Evolutionary conservation across 1,140 invertebrate species (phyloP).

Genomic region (Plectus sambesii): DNA sequence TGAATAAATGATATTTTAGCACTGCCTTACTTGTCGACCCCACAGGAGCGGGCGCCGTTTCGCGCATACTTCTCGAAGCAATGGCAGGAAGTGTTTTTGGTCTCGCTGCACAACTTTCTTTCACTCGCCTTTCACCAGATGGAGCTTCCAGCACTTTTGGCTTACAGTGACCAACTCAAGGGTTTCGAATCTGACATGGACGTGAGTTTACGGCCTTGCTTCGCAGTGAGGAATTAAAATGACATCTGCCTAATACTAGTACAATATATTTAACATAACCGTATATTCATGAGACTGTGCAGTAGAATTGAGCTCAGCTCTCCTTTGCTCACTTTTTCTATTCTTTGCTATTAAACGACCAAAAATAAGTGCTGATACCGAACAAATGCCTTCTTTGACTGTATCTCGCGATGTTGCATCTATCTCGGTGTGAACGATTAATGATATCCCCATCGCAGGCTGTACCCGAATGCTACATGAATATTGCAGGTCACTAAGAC

Average conservation of each 20-base stretch:
- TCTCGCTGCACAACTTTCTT: conserved; percentile 87
- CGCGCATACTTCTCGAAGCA: conserved; percentile 75
- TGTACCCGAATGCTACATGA: too few species aligned
- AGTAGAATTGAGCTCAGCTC: too few species aligned
- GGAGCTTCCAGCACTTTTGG: conserved; percentile 46
- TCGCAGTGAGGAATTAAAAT: too few species aligned
- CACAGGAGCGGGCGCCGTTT: conserved; percentile 76
- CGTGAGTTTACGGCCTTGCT: too few species aligned
- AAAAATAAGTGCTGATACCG: conserved; percentile 60
- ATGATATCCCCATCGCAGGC: too few species aligned
- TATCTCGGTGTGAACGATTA: conserved; percentile 10
- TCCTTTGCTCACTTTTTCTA: too few species aligned
- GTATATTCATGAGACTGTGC: too few species aligned
- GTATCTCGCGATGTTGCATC: background rate
- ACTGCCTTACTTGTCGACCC: conserved; percentile 75
- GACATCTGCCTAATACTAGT: too few species aligned
- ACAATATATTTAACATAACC: too few species aligned
- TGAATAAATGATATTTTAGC: conserved; percentile 53
- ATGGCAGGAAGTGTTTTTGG: conserved; percentile 83
- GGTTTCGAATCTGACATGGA: too few species aligned
- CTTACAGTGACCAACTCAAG: conserved; percentile 70
- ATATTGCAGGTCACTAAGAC: conserved; percentile 14
- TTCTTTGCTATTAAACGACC: too few species aligned
- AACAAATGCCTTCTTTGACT: conserved; percentile 48
- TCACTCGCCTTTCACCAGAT: conserved; percentile 61